Percentiles rank a stretch among this genome's conserved stretches.
Conservation (phyloP, 23 tunicate genomes). For the Phallusia fumigata region DNA sequence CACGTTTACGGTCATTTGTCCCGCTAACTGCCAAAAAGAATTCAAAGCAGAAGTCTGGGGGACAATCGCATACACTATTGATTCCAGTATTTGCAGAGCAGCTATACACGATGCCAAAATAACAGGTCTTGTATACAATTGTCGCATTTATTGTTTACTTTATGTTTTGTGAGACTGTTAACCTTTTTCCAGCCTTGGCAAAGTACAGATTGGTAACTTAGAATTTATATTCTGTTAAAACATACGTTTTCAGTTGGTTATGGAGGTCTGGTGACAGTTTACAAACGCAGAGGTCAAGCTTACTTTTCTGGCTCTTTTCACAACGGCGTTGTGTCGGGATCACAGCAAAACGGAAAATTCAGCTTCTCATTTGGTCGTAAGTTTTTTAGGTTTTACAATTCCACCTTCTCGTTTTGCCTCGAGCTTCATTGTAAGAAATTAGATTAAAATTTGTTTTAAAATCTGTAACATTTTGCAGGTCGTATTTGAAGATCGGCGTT, state of each 20-base stretch:
- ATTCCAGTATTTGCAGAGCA: constrained; percentile 1
- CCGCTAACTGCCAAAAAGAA: background rate
- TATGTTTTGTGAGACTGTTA: too few relatives aligned
- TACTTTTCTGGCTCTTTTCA: background rate
- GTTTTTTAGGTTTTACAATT: background rate
- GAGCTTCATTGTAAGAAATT: too few relatives aligned
- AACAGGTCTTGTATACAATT: background rate
- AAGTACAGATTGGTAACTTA: too few relatives aligned
- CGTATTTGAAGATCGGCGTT: too few relatives aligned
- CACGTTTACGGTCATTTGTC: background rate
- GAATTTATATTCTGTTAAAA: too few relatives aligned
- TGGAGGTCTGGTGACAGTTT: background rate
- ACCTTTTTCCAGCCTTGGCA: too few relatives aligned
- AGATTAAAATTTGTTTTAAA: too few relatives aligned
- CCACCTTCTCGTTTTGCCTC: too few relatives aligned
- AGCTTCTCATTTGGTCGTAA: background rate
- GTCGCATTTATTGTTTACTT: too few relatives aligned
- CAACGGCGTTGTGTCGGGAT: background rate
- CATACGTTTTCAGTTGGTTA: background rate
- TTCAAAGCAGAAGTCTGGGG: background rate
- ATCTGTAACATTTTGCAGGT: too few relatives aligned
- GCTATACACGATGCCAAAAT: background rate
- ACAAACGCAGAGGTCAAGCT: background rate
- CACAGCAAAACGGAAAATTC: background rate
- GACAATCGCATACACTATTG: background rate